Conservation (phyloP, 1,140 invertebrate species). For the Leptestheria dahalacensis region DNA sequence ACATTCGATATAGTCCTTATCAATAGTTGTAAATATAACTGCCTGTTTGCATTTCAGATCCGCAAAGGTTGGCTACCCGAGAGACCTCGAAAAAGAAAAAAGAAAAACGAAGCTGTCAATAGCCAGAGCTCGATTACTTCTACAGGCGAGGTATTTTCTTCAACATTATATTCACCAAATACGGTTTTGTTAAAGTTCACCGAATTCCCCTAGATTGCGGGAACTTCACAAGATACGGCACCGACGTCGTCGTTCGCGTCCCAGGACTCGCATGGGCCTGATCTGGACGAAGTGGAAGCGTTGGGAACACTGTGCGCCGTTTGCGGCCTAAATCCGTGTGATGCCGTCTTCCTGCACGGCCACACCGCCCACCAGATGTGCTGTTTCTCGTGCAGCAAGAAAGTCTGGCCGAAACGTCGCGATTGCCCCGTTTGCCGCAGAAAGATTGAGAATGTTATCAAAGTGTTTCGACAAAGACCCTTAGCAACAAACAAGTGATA, state of each 20-base stretch:
- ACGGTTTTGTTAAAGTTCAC: too few species aligned
- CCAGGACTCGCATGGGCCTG: too few species aligned
- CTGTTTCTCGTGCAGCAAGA: constrained; percentile 47
- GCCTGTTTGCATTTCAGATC: neutral
- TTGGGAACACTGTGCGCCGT: constrained; percentile 33
- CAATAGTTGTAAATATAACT: neutral
- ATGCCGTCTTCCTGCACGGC: constrained; percentile 46
- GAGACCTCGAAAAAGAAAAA: neutral
- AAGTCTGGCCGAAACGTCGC: constrained; percentile 40
- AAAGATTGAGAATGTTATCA: constrained; percentile 44
- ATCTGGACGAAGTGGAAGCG: constrained; percentile 9
- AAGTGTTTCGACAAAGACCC: constrained; percentile 27
- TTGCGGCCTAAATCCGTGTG: constrained; percentile 40
- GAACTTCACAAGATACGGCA: too few species aligned
- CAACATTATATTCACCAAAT: too few species aligned
- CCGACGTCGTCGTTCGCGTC: too few species aligned
- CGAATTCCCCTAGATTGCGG: too few species aligned
- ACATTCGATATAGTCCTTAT: neutral
- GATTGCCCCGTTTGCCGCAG: constrained; percentile 48
- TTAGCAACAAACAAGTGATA: neutral
- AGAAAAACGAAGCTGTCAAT: neutral
- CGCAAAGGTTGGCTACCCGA: constrained; percentile 11
- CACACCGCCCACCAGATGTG: constrained; percentile 44
- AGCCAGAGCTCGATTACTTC: too few species aligned
- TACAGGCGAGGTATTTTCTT: too few species aligned